These are phyloP conservation scores for Mesorhabditis belari DNA, from an alignment of 2,888 invertebrate species.

Conservation along the genomic window DNA sequence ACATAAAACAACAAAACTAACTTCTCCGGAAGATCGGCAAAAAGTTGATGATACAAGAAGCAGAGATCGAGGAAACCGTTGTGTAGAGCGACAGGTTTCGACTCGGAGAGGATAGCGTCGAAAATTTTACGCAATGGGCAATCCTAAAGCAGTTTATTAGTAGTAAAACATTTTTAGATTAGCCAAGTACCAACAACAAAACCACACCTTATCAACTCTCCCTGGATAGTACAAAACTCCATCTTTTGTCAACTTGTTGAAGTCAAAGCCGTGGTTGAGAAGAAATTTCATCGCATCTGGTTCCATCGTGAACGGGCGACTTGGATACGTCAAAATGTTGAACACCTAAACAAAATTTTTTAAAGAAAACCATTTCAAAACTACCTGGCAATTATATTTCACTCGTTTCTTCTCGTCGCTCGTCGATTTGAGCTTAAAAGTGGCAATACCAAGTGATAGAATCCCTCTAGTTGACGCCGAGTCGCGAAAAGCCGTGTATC, in stretches of 20 bases:
- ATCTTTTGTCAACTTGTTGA: conserved; percentile 54
- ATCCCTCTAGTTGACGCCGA: conserved; percentile 54
- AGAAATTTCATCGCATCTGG: conserved; percentile 57
- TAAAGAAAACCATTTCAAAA: neutral
- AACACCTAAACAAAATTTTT: conserved; percentile 25
- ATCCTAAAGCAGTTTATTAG: conserved; percentile 13
- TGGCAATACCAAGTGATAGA: conserved; percentile 58
- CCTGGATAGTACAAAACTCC: conserved; percentile 20
- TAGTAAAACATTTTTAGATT: too few species aligned
- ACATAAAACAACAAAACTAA: conserved; percentile 2
- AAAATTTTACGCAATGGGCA: conserved; percentile 52
- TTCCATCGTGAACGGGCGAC: conserved; percentile 57
- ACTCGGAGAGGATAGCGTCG: conserved; percentile 49
- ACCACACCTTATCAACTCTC: conserved; percentile 9
- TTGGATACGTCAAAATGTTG: conserved; percentile 53
- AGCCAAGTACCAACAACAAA: neutral
- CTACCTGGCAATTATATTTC: conserved; percentile 8
- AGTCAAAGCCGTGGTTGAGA: conserved; percentile 59
- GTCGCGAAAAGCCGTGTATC: conserved; percentile 49
- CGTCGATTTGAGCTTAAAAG: conserved; percentile 52
- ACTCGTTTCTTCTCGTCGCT: conserved; percentile 17
- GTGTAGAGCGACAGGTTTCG: conserved; percentile 57
- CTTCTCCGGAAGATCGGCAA: conserved; percentile 28
- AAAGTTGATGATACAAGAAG: conserved; percentile 58
- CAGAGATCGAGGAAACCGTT: conserved; percentile 60